A percentile compares a stretch with the other conserved stretches of the same genome.
phyloP scores from a whole-genome alignment of 2,113 vertebrate genomes.

The Lycaon pictus region DNA sequence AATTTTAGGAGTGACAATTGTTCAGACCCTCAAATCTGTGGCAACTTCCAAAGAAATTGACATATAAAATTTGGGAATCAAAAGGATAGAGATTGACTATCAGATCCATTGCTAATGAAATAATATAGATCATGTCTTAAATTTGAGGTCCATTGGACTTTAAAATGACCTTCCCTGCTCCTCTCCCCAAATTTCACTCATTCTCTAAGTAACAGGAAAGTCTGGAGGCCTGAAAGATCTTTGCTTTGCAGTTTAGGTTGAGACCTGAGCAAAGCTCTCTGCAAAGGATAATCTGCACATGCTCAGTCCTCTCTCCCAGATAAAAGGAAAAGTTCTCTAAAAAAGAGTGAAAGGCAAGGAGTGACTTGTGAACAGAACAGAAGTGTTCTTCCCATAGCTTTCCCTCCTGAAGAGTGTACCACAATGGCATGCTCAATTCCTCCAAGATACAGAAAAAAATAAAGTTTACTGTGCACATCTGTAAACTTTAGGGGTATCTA shows the following conservation, averaged over 20 bases:
- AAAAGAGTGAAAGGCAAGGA: not conserved
- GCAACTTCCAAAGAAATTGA: not conserved
- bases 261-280: not conserved
- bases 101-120: not conserved
- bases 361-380: not conserved
- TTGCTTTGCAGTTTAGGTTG: not conserved
- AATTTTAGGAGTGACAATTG: not conserved
- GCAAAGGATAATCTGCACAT: not conserved
- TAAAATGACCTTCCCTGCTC: not conserved
- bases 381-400: not conserved
- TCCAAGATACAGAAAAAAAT: not conserved
- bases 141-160: not conserved
- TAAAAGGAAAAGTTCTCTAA: not conserved
- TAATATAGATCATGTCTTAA: not conserved
- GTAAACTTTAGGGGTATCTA: not conserved
- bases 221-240: rapidly evolving
- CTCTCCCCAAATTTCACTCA: not conserved
- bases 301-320: rapidly evolving
- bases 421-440: not conserved
- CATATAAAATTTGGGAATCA: not conserved
- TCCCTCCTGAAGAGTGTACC: not conserved
- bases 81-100: not conserved
- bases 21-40: not conserved
- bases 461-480: not conserved
- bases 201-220: not conserved